phyloP scores from a whole-genome alignment of 2,113 vertebrate genomes.

The Cyprinodon tularosa region DNA sequence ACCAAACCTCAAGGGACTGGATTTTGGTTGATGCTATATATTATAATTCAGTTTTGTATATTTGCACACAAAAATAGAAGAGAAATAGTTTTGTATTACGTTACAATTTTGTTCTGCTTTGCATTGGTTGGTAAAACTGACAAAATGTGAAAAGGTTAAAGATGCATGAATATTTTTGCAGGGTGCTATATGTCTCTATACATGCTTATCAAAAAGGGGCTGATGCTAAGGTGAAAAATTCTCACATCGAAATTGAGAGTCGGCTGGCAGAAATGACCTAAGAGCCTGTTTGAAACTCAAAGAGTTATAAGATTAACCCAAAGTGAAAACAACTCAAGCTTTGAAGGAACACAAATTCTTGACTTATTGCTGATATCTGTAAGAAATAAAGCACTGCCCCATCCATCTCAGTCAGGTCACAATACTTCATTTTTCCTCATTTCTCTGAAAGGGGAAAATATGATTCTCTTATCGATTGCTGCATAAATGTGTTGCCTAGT shows the following conservation, averaged over 20 bases:
- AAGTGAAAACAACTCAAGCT: slow-evolving; percentile 52
- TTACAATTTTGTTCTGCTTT: neutral
- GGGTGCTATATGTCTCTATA: slow-evolving; percentile 3
- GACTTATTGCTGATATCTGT: slow-evolving; percentile 51
- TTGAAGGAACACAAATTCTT: slow-evolving; percentile 30
- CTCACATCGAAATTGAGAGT: neutral
- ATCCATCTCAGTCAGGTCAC: slow-evolving; percentile 63
- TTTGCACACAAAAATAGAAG: neutral
- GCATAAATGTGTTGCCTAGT: slow-evolving; percentile 73
- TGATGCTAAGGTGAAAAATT: slow-evolving; percentile 6
- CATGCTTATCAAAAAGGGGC: slow-evolving; percentile 12
- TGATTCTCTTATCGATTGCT: slow-evolving; percentile 73
- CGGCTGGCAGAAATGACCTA: slow-evolving; percentile 48
- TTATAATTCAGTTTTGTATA: neutral
- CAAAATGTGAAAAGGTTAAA: neutral
- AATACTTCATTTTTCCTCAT: slow-evolving; percentile 68
- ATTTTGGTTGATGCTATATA: neutral
- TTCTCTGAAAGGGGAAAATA: slow-evolving; percentile 74
- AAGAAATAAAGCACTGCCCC: slow-evolving; percentile 33
- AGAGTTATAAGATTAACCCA: slow-evolving; percentile 32
- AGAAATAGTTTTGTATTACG: too few relatives aligned
- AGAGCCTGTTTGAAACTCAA: slow-evolving; percentile 34
- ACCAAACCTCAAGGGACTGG: neutral
- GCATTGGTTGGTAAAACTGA: neutral
- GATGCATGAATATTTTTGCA: neutral